A percentile compares a stretch with the other conserved stretches of the same genome.
Evolutionary conservation across 2,888 invertebrate genomes (phyloP).

Genomic region (Macrophya alboannulata): DNA sequence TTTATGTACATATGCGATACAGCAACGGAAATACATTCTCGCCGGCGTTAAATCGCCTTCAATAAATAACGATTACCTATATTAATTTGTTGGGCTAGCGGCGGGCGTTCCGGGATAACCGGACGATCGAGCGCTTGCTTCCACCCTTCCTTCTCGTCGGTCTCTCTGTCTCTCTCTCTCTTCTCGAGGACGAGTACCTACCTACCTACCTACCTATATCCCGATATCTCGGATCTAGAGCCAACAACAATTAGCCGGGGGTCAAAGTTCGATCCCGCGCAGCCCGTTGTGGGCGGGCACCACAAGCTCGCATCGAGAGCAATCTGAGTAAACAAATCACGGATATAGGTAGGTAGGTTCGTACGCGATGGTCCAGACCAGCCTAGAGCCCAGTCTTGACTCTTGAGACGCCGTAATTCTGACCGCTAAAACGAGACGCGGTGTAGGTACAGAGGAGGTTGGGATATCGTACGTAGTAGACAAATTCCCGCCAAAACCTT

Average conservation of each 20-base stretch:
- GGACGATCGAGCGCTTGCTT: slow-evolving; percentile 36
- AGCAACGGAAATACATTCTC: slow-evolving; percentile 1
- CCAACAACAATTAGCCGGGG: slow-evolving; percentile 79
- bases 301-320: slow-evolving; percentile 69
- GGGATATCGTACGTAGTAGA: background rate
- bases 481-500: slow-evolving; percentile 11
- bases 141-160: slow-evolving; percentile 9
- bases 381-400: slow-evolving; percentile 20
- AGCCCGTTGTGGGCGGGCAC: slow-evolving; percentile 68
- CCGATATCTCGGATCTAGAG: slow-evolving; percentile 77
- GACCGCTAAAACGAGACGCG: background rate
- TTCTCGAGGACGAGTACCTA: slow-evolving; percentile 21
- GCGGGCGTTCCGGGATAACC: slow-evolving; percentile 51
- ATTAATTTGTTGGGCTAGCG: slow-evolving; percentile 55
- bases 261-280: slow-evolving; percentile 76
- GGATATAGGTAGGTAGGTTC: slow-evolving; percentile 47
- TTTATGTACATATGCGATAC: background rate
- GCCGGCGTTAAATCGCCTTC: slow-evolving; percentile 42
- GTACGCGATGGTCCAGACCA: slow-evolving; percentile 20
- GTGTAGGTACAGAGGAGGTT: background rate
- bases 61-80: slow-evolving; percentile 55
- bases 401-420: slow-evolving; percentile 3
- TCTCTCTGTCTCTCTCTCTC: slow-evolving; percentile 5
- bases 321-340: slow-evolving; percentile 78
- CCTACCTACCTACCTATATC: slow-evolving; percentile 47